These are phyloP conservation scores for Hozukius guyotensis DNA, from an alignment of 2,797 vertebrate species.

Conservation along the genomic window DNA sequence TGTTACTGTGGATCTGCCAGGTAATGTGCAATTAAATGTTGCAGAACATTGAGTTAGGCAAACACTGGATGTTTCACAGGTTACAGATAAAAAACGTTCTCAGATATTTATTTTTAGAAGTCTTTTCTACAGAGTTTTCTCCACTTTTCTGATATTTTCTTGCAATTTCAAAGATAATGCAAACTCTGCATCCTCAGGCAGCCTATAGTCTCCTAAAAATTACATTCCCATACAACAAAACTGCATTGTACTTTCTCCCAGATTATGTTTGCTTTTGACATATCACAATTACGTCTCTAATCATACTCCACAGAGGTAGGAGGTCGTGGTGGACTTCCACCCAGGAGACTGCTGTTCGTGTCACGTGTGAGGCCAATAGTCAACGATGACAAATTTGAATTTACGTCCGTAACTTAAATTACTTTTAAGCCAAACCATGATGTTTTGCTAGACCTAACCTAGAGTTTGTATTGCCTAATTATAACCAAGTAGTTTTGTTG, in stretches of 20 bases:
- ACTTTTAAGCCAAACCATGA: neutral
- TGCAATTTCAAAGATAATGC: neutral
- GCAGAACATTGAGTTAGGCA: neutral
- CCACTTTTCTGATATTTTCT: neutral
- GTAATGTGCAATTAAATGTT: neutral
- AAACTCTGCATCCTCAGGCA: neutral
- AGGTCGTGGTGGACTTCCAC: neutral
- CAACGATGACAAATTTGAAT: neutral
- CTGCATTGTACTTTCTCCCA: neutral
- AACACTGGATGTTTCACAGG: neutral
- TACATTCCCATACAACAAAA: neutral
- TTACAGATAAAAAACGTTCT: neutral
- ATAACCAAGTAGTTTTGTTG: neutral
- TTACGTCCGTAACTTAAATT: neutral
- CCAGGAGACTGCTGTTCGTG: neutral
- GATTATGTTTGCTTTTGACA: neutral
- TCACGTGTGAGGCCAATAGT: neutral
- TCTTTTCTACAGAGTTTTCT: neutral
- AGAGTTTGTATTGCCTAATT: neutral
- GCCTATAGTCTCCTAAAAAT: neutral
- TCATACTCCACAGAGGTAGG: neutral
- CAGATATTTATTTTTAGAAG: neutral
- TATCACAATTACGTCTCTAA: neutral
- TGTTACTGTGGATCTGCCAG: neutral
- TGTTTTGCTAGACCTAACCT: neutral